Base-by-base conservation (phyloP, 2,113 vertebrate genomes). In the Datnioides undecimradiatus region DNA sequence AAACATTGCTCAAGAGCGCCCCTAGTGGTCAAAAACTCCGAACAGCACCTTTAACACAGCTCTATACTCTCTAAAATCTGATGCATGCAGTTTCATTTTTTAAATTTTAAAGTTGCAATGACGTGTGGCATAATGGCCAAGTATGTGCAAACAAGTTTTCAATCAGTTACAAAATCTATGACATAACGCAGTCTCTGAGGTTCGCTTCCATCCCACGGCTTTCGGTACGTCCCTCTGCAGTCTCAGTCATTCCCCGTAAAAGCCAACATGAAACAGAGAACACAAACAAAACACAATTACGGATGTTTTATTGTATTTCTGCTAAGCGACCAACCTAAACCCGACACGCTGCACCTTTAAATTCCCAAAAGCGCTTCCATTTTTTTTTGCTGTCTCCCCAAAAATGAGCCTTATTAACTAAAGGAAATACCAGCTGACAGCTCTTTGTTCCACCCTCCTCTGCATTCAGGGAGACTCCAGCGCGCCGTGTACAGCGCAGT, bases 361-460 rank as follows among this genome's bases (percentile, higher is more conserved):
- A 71, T 75, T 68, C 25, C 63, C 70, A 8, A 60, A 46, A 77
- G 72, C 19, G 25, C 23, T 55, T 34, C 8, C 40, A n/a, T n/a
- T n/a, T 54, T 81, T 62, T 49, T 40, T 40, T 77, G 25, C 59
- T 23, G 14, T 54, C 69, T 54, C n/a, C 36, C 46, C 19, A 46
- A 60, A 78, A 80, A 80, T 55, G 43, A 65, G 54, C 51, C 59
- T 80, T 80, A 67, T 90, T 90, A 85, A 83, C 64, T 62, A 80
- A 75, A 5, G 41, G 48, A 84, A 84, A 78, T 77, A 75, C 62
- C 84, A 86, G 66, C 70, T 68, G 43, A 59, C 71, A 71, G 60
- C 55, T 83, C 83, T 86, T 67, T 83, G 73, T 74, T 64, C 25
- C 33, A 43, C 58, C 67, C 11, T 60, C 7, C 49, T 84, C 58